phyloP scores from a whole-genome alignment of 2,888 invertebrate species.

The Ormyrus rosae region DNA sequence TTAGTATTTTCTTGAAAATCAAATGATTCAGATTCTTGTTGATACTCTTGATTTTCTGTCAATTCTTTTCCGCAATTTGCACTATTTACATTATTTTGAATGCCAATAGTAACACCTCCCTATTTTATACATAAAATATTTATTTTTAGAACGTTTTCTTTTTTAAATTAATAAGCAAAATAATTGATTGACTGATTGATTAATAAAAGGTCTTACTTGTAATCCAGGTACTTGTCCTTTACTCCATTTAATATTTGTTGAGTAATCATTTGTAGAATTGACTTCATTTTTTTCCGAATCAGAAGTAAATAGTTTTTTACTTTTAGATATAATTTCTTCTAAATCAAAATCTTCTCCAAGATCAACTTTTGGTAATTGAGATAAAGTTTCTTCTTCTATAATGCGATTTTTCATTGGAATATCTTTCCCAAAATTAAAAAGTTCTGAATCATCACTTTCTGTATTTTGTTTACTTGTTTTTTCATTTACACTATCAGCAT shows the following conservation, averaged over 20 bases:
- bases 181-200: neutral
- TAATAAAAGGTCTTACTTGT: slow-evolving; percentile 57
- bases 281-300: neutral
- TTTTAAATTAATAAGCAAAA: neutral
- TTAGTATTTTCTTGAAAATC: slow-evolving; percentile 24
- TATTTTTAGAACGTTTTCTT: neutral
- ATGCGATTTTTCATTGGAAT: neutral
- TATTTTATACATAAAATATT: slow-evolving; percentile 51
- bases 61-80: neutral
- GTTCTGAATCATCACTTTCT: slow-evolving; percentile 39
- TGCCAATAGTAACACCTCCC: slow-evolving; percentile 62
- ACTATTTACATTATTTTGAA: slow-evolving; percentile 21
- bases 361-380: slow-evolving; percentile 70
- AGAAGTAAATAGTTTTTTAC: slow-evolving; percentile 4
- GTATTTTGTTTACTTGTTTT: slow-evolving; percentile 4
- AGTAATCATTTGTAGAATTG: neutral
- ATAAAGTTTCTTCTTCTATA: slow-evolving; percentile 59
- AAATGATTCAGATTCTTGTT: slow-evolving; percentile 49
- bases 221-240: slow-evolving; percentile 69
- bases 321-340: slow-evolving; percentile 50
- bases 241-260: slow-evolving; percentile 66
- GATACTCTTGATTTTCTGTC: slow-evolving; percentile 5
- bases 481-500: slow-evolving; percentile 2
- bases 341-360: slow-evolving; percentile 70
- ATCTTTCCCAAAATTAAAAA: slow-evolving; percentile 33